These are phyloP conservation scores for Martes martes DNA, from an alignment of 2,113 vertebrate genomes.

Conservation along the genomic window DNA sequence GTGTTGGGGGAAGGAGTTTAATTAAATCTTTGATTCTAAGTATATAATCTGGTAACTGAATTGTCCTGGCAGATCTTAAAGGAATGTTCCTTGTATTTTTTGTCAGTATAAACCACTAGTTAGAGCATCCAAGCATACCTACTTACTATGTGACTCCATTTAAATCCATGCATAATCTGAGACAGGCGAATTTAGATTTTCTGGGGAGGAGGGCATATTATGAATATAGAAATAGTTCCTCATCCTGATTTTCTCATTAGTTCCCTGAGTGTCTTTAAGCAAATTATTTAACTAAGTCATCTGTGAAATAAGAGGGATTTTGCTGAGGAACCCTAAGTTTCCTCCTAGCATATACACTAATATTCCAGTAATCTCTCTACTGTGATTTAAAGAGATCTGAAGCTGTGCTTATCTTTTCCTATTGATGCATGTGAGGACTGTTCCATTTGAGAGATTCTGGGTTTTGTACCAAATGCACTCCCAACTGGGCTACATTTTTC, in stretches of 20 bases:
- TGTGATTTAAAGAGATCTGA: not conserved
- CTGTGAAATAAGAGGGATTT: not conserved
- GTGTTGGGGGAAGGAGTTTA: not conserved
- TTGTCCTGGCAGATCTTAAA: not conserved
- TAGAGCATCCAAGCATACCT: not conserved
- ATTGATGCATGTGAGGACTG: not conserved
- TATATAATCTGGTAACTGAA: not conserved
- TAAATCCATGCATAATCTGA: not conserved
- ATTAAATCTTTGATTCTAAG: not conserved
- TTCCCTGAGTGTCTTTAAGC: not conserved
- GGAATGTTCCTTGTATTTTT: not conserved
- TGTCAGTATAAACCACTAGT: not conserved
- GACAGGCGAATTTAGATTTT: not conserved
- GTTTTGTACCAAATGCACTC: not conserved
- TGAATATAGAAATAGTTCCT: not conserved
- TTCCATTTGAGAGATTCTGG: not conserved
- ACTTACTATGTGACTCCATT: not conserved
- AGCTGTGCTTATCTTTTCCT: not conserved
- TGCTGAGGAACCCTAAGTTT: not conserved
- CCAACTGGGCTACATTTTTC: not conserved
- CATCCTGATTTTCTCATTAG: not conserved
- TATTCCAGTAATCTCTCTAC: not conserved
- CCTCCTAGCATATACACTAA: not conserved
- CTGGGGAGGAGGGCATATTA: not conserved
- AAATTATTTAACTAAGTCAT: not conserved